phyloP scores from a whole-genome alignment of 1,140 invertebrate genomes.

The Adoxophyes honmai region DNA sequence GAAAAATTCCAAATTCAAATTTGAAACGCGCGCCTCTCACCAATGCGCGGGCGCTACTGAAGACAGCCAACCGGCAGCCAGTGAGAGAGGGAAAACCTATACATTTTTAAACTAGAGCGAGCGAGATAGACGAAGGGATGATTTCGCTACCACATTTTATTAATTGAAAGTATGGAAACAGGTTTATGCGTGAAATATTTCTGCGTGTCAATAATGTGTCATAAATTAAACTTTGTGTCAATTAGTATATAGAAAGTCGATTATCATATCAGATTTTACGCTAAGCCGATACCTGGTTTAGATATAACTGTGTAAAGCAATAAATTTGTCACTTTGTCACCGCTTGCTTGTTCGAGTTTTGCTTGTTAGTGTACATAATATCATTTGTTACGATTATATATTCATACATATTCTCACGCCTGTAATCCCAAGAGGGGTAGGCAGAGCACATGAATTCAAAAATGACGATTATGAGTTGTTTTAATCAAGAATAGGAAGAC shows the following conservation, averaged over 20 bases:
- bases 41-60: constrained; percentile 63
- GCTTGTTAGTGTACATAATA: too few relatives aligned
- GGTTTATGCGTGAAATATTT: constrained; percentile 27
- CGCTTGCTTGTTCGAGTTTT: too few relatives aligned
- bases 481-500: too few relatives aligned
- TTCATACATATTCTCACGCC: too few relatives aligned
- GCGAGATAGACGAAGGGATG: constrained; percentile 13
- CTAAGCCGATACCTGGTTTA: too few relatives aligned
- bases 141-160: constrained; percentile 35
- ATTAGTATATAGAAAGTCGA: constrained; percentile 25
- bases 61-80: constrained; percentile 39
- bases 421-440: too few relatives aligned
- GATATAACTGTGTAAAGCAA: too few relatives aligned
- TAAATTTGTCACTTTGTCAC: too few relatives aligned
- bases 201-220: constrained; percentile 17
- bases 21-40: constrained; percentile 37
- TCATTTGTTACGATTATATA: too few relatives aligned
- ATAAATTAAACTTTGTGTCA: constrained; percentile 36
- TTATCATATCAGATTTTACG: constrained; percentile 5
- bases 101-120: constrained; percentile 7
- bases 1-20: constrained; percentile 35
- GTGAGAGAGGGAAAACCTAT: constrained; percentile 17
- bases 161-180: constrained; percentile 45
- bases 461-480: too few relatives aligned
- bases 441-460: too few relatives aligned